Conservation (phyloP, 2,113 vertebrate species). For the Willisornis vidua region DNA sequence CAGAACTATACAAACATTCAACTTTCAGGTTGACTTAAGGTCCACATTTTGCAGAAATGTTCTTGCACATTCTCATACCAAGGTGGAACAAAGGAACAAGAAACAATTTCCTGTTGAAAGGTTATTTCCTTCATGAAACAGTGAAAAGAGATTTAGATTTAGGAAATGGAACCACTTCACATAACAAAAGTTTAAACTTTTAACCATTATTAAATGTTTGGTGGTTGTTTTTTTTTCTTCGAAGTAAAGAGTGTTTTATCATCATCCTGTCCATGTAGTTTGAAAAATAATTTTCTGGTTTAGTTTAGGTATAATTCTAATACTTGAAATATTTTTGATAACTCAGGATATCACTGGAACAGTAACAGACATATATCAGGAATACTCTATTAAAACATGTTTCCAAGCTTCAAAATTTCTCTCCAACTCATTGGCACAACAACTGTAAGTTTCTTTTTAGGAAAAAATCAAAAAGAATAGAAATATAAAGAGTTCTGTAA, state of each 20-base stretch:
- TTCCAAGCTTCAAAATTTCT: neutral
- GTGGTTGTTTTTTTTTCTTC: no score
- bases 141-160: neutral
- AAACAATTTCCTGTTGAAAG: neutral
- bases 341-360: neutral
- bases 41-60: neutral
- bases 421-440: neutral
- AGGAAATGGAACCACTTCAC: neutral
- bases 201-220: neutral
- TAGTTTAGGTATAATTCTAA: neutral
- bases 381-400: neutral
- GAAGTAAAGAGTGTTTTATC: neutral
- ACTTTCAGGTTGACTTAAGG: neutral
- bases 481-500: neutral
- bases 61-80: neutral
- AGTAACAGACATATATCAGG: neutral
- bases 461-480: neutral
- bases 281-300: neutral
- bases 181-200: neutral
- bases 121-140: neutral
- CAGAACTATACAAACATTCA: neutral
- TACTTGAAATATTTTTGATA: neutral
- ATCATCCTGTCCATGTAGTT: neutral
- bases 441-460: neutral
- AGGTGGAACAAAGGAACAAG: neutral